These are phyloP conservation scores for Oryzias woworae DNA, from an alignment of 2,113 vertebrate genomes.

Conservation along the genomic window DNA sequence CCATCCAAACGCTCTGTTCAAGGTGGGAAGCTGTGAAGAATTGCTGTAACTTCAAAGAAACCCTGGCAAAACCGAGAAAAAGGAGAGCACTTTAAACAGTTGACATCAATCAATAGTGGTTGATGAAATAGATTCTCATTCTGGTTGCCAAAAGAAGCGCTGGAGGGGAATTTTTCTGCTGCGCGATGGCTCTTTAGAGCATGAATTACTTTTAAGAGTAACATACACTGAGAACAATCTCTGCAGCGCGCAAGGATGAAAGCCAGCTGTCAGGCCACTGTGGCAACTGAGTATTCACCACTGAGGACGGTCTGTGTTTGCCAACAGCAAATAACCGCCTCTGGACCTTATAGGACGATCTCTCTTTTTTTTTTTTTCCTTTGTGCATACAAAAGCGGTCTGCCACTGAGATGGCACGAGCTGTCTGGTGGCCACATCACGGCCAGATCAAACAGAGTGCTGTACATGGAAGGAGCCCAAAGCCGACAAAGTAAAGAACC, in stretches of 20 bases:
- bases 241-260: constrained; percentile 37
- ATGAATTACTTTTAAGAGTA: constrained; percentile 54
- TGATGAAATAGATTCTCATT: constrained; percentile 44
- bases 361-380: constrained; percentile 28
- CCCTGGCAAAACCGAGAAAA: constrained; percentile 40
- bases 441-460: constrained; percentile 57
- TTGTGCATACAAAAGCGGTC: constrained; percentile 68
- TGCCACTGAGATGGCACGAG: constrained; percentile 56
- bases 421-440: constrained; percentile 44
- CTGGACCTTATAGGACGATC: constrained; percentile 63
- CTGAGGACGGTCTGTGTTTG: constrained; percentile 67
- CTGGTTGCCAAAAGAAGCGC: constrained; percentile 38
- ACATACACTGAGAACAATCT: constrained; percentile 50
- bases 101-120: constrained; percentile 63
- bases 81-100: constrained; percentile 45
- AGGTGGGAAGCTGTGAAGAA: constrained; percentile 43
- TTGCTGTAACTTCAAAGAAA: constrained; percentile 57
- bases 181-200: constrained; percentile 15
- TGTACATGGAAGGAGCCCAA: constrained; percentile 53
- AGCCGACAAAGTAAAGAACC: constrained; percentile 59
- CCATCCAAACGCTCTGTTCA: constrained; percentile 51
- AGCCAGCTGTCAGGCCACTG: constrained; percentile 53
- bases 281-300: constrained; percentile 42
- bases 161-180: constrained; percentile 36
- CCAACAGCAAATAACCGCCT: constrained; percentile 75